These are phyloP conservation scores for Ceratotherium simum DNA, from an alignment of 2,113 vertebrate genomes.

Conservation along the genomic window DNA sequence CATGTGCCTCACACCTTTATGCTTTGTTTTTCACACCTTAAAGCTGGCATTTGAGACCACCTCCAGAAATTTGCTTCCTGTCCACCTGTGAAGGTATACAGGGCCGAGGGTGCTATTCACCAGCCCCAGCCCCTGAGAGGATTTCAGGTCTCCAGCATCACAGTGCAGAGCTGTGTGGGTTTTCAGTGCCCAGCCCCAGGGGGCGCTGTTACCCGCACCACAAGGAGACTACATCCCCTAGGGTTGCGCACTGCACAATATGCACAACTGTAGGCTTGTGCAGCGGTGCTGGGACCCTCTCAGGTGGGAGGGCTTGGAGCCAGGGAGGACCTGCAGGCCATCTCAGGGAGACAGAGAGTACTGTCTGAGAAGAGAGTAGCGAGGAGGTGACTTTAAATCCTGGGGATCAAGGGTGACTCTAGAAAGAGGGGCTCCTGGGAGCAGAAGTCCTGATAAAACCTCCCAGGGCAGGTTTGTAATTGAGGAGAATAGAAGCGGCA, in stretches of 20 bases:
- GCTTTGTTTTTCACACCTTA: not conserved
- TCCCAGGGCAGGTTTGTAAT: not conserved
- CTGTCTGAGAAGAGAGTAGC: not conserved
- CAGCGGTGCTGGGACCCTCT: not conserved
- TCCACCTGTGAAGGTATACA: not conserved
- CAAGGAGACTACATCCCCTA: fast-evolving
- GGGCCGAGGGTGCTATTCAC: fast-evolving
- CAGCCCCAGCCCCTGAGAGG: not conserved
- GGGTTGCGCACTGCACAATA: not conserved
- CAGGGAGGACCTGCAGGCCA: not conserved
- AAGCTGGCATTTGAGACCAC: no score
- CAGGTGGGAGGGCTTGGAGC: fast-evolving
- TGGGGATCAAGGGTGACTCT: not conserved
- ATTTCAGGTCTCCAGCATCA: fast-evolving
- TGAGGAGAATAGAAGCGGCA: not conserved
- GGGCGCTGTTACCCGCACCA: not conserved
- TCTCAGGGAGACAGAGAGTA: not conserved
- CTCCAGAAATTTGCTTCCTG: not conserved
- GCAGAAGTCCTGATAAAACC: not conserved
- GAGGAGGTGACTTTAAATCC: not conserved
- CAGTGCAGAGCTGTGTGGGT: not conserved
- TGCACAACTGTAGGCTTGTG: no score
- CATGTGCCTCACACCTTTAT: no score
- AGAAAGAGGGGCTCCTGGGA: not conserved
- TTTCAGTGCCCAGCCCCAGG: not conserved